Evolutionary conservation across 2,888 invertebrate genomes (phyloP), one percentile per base, ranked within the genome.

Genomic region (Thymelicus sylvestris): DNA sequence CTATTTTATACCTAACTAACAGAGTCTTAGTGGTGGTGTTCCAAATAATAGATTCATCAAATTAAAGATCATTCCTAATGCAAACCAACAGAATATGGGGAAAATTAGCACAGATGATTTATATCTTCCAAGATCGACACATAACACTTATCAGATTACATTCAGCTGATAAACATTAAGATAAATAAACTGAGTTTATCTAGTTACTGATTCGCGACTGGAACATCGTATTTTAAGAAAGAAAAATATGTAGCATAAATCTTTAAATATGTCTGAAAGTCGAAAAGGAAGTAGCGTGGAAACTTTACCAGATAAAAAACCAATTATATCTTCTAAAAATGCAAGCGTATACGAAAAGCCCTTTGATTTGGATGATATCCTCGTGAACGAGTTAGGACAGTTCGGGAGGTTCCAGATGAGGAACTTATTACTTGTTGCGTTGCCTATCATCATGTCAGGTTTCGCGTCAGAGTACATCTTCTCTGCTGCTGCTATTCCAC

Each of bases 381-480:
- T 44, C 10, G 44, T 44, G 44, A 44, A 44, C 12, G 44, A 44
- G 44, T 44, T 44, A 12, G 44, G 44, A 0, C 95, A 95, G 82
- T 95, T 96, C 75, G 96, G 96, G 19, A 91, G 91, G 74, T 96
- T 95, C 84, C 97, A 97, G 86, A 79, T 95, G 24, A 81, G 91
- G 39, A 95, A 95, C 73, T 94, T 96, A 72, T 67, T 92, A 57
- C 84, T 96, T 72, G 95, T 96, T 61, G 92, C 95, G 70, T 73
- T 96, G 41, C 96, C 96, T 0, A 93, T 96, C 76, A 88, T 96
- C 71, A 95, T 96, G 83, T 95, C 96, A 4, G 95, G 96, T 0
- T 95, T 95, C 74, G 94, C 95, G 77, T 94, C 96, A 74, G 95
- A 95, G 60, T 97, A 95, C 79, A 95, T 96, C 72, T 97, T 97